Percentiles rank a stretch among this genome's conserved stretches.
phyloP scores from a whole-genome alignment of 2,113 vertebrate genomes.

The Prionailurus bengalensis region DNA sequence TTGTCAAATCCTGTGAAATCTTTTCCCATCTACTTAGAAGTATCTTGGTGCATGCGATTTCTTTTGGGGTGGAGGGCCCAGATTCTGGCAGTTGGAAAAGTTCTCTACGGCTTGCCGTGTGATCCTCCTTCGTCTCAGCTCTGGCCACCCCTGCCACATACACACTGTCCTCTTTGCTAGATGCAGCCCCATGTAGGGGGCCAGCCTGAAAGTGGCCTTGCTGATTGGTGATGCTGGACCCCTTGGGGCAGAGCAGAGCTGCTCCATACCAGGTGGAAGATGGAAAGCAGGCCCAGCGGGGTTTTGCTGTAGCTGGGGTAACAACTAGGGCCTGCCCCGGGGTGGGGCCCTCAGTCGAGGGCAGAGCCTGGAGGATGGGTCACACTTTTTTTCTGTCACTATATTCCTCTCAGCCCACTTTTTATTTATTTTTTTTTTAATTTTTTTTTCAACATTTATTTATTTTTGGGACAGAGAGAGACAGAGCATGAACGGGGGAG shows the following conservation, averaged over 20 bases:
- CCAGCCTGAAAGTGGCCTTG: not conserved
- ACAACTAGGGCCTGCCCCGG: not conserved
- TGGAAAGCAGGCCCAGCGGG: not conserved
- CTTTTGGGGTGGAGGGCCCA: not conserved
- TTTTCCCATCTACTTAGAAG: not conserved
- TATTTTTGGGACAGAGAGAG: too few species aligned
- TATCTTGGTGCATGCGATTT: not conserved
- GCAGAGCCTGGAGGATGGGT: not conserved
- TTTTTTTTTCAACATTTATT: too few species aligned
- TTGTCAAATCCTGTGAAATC: constrained; percentile 50
- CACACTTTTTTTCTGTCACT: not conserved
- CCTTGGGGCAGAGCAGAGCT: not conserved
- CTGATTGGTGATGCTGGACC: not conserved
- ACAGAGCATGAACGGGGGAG: too few species aligned
- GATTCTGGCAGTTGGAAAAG: not conserved
- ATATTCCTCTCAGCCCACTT: not conserved
- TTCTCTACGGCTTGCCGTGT: not conserved
- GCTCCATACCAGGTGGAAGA: not conserved
- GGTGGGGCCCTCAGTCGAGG: not conserved
- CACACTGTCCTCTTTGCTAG: not conserved
- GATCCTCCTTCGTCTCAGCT: not conserved
- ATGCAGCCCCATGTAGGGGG: not conserved
- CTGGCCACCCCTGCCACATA: not conserved
- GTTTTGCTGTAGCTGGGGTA: not conserved
- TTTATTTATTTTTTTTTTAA: too few species aligned